These are phyloP conservation scores for Pristionchus exspectatus DNA, from an alignment of 2,888 invertebrate species.

Conservation along the genomic window DNA sequence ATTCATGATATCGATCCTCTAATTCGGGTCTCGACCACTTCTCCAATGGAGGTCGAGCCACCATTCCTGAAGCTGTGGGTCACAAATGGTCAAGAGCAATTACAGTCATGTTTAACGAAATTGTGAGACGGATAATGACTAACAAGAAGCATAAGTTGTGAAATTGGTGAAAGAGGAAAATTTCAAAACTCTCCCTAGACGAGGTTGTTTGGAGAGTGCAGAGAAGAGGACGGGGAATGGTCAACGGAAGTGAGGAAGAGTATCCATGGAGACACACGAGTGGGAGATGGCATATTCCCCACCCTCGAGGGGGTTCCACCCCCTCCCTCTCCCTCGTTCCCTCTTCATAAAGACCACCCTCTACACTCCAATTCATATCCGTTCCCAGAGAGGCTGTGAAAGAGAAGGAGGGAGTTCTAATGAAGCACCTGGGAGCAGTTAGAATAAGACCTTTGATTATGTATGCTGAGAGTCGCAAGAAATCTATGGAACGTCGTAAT, in stretches of 20 bases:
- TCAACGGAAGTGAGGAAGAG: slow-evolving; percentile 6
- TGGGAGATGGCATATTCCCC: neutral
- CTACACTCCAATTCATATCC: neutral
- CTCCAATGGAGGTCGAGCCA: slow-evolving; percentile 71
- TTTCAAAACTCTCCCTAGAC: neutral
- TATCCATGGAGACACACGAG: slow-evolving; percentile 29
- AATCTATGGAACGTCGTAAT: neutral
- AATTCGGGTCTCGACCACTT: slow-evolving; percentile 74
- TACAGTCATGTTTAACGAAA: neutral
- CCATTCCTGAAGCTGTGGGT: slow-evolving; percentile 56
- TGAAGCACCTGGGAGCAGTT: neutral
- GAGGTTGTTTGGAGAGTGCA: neutral
- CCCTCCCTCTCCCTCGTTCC: neutral
- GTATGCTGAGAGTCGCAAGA: neutral
- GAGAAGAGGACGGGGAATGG: neutral
- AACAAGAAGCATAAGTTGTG: neutral
- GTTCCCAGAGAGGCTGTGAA: neutral
- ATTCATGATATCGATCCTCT: slow-evolving; percentile 73
- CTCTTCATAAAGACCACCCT: neutral
- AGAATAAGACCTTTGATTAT: neutral
- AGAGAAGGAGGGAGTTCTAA: slow-evolving; percentile 3
- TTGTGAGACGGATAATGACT: neutral
- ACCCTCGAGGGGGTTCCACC: neutral
- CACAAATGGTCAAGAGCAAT: neutral
- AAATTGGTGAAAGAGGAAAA: neutral